phyloP scores from a whole-genome alignment of 2,888 invertebrate genomes.

The Pterostichus madidus region DNA sequence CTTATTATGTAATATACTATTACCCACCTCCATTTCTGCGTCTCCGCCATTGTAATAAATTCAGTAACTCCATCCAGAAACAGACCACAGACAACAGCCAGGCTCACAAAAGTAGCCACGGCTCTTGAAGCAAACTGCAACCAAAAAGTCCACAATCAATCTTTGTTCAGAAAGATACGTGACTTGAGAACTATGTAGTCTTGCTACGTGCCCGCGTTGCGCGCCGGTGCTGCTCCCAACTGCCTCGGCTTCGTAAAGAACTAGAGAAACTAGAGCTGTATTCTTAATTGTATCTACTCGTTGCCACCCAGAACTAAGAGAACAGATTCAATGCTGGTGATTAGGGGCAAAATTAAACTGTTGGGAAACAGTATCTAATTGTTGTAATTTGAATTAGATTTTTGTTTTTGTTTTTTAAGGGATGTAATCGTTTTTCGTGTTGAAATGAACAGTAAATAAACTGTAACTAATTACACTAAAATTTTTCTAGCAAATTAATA shows the following conservation, averaged over 20 bases:
- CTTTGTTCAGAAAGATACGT: conserved; percentile 58
- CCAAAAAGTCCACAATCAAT: conserved; percentile 63
- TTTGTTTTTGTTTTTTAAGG: background rate
- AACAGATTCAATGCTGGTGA: conserved; percentile 43
- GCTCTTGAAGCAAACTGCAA: conserved; percentile 49
- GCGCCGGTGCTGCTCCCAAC: background rate
- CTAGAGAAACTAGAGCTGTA: conserved; percentile 40
- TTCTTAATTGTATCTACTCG: conserved; percentile 52
- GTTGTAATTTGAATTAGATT: conserved; percentile 20
- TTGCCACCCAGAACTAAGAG: background rate
- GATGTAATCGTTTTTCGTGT: no score
- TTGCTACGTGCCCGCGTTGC: conserved; percentile 43
- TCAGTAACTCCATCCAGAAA: conserved; percentile 30
- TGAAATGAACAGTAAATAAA: no score
- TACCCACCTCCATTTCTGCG: background rate
- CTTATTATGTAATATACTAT: no score
- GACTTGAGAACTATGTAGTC: conserved; percentile 61
- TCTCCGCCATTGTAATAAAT: conserved; percentile 18
- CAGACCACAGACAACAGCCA: conserved; percentile 2
- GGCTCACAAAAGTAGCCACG: conserved; percentile 4
- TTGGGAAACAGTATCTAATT: conserved; percentile 33
- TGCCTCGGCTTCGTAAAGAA: conserved; percentile 12
- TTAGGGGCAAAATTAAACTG: conserved; percentile 27
- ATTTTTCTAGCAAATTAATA: no score
- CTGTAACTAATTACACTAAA: no score